Conservation (phyloP, 2,888 invertebrate species). For the Lasioglossum oenotherae region DNA sequence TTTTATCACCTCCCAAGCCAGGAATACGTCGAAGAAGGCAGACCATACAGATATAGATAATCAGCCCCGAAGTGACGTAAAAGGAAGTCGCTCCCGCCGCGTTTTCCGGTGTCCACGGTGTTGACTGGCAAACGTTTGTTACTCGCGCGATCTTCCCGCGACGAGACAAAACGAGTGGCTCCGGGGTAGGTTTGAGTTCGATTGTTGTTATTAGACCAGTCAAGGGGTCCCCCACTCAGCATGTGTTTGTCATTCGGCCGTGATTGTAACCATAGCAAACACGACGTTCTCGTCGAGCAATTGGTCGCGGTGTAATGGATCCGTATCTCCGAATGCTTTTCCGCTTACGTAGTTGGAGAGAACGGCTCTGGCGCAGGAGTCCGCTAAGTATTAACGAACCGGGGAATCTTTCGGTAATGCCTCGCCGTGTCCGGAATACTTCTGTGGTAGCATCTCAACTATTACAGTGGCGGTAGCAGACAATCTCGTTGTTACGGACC, state of each 20-base stretch:
- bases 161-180: conserved; percentile 61
- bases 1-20: no score
- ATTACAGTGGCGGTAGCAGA: conserved; percentile 11
- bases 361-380: not conserved
- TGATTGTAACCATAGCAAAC: conserved; percentile 29
- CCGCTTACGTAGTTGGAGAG: not conserved
- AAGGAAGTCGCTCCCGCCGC: conserved; percentile 36
- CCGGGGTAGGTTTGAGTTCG: conserved; percentile 39
- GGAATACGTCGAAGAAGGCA: no score
- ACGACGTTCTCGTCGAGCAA: not conserved
- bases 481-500: conserved; percentile 17
- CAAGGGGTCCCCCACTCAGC: conserved; percentile 39
- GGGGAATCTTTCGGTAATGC: conserved; percentile 18
- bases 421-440: conserved; percentile 10
- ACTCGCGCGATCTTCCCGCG: conserved; percentile 58
- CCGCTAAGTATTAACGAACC: conserved; percentile 12
- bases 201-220: conserved; percentile 58
- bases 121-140: conserved; percentile 45
- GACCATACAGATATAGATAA: not conserved
- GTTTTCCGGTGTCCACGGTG: conserved; percentile 27
- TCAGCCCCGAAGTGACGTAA: conserved; percentile 6
- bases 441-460: conserved; percentile 16
- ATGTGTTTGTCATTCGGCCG: conserved; percentile 30
- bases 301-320: not conserved
- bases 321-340: not conserved